Base-by-base conservation (phyloP, 2,888 invertebrate genomes). In the Dynastes maya region DNA sequence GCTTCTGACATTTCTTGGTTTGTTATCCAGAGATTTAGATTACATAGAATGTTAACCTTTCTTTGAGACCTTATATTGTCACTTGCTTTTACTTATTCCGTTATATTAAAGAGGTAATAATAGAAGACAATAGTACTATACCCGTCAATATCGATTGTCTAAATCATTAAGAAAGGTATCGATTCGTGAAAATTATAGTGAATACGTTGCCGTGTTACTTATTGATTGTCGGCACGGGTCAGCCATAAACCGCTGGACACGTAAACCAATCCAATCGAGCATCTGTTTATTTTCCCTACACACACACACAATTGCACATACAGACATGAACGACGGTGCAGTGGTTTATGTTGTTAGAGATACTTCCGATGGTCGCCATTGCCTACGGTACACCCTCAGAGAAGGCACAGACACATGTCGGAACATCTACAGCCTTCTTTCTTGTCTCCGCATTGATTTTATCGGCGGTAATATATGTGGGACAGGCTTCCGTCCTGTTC, bases 231-330 rank as follows among this genome's bases (percentile, higher is more conserved):
- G 27, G 49, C 51, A 68, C 9, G 68, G 68, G 68, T 68, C 68
- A 68, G 68, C 51, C 68, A 68, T 68, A 51, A 68, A 68, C 49
- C 49, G 51, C 27, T 51, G 68, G 68, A 68, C 68, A 68, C 68
- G 68, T 68, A 49, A 51, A 68, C 68, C 49, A 68, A 68, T 68
- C 68, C 49, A 68, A 68, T 27, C 68, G 68, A 68, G 49, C 68
- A 68, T 68, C 68, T 68, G 68, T 68, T 68, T 68, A 68, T 68
- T 68, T 68, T 68, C 68, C 68, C 68, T 68, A 29, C 29, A 49
- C 51, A 49, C 45, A 64, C 64, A 32, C 37, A 32, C 37, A 32
- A 45, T n/a, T 9, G 11, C 65, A 40, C 65, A 49, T 51, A 68
- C 37, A 65, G 32, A 65, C 49, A 68, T 68, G 51, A 45, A 45